A percentile compares a stretch with the other conserved stretches of the same genome.
Conservation (phyloP, 1,140 invertebrate genomes). For the Trichonephila clavata region DNA sequence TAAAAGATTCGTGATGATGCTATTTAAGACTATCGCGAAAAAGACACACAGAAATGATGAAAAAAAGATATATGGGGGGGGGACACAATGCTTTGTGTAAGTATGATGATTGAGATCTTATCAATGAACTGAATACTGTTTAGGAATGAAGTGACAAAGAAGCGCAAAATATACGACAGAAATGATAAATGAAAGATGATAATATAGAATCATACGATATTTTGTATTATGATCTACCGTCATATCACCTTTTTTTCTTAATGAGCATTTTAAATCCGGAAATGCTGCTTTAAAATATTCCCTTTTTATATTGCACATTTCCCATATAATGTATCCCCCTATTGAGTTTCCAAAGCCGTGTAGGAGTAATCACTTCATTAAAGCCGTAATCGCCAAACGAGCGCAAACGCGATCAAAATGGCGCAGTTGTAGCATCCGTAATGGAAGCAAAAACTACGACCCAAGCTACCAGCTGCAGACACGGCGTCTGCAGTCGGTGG, state of each 20-base stretch:
- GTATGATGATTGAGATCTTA: background rate
- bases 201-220: constrained; percentile 1
- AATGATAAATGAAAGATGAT: background rate
- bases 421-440: background rate
- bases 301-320: constrained; percentile 22
- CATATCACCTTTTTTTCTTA: background rate
- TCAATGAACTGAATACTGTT: background rate
- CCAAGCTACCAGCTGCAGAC: background rate
- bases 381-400: constrained; percentile 30
- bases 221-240: background rate
- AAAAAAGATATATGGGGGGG: background rate
- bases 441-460: background rate
- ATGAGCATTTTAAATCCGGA: constrained; percentile 43
- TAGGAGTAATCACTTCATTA: background rate
- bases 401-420: background rate
- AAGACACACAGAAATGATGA: background rate
- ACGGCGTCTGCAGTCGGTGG: constrained; percentile 63
- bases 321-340: constrained; percentile 15
- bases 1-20: background rate
- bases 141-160: background rate
- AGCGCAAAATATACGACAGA: background rate
- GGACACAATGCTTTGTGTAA: background rate
- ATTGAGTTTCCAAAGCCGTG: background rate
- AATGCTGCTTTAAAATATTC: constrained; percentile 21
- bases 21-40: background rate